Percentiles rank a stretch among this genome's conserved stretches.
These are phyloP conservation scores for Pygathrix nemaeus DNA, from an alignment of 2,113 vertebrate genomes.

Conservation along the genomic window DNA sequence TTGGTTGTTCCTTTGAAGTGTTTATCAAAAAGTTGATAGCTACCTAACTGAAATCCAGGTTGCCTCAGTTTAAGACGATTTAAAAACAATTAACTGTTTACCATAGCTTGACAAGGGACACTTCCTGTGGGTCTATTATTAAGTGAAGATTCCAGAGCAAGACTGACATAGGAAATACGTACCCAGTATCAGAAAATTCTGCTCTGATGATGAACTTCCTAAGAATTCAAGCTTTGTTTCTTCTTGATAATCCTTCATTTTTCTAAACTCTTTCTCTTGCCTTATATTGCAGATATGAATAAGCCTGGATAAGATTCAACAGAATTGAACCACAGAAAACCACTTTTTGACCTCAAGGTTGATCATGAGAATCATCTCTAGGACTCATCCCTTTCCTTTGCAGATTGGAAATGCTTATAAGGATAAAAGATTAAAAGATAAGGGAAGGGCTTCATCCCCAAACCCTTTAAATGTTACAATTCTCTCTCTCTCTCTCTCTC, in stretches of 20 bases:
- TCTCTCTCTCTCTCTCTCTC: background rate
- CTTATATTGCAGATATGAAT: background rate
- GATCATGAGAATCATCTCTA: background rate
- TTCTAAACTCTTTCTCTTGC: background rate
- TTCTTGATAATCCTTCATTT: background rate
- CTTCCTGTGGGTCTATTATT: background rate
- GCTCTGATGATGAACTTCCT: background rate
- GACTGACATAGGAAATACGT: conserved; percentile 7
- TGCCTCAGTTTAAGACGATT: background rate
- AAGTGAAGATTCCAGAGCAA: background rate
- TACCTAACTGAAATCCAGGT: conserved; percentile 8
- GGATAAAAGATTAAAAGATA: conserved; percentile 8
- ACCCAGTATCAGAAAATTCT: background rate
- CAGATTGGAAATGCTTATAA: background rate
- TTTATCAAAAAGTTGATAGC: background rate
- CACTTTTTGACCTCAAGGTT: background rate
- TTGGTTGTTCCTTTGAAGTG: background rate
- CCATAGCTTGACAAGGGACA: background rate
- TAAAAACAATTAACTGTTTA: background rate
- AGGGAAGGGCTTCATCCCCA: background rate
- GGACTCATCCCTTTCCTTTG: background rate
- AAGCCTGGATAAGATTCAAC: background rate
- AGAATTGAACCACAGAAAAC: background rate
- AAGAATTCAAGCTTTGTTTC: background rate
- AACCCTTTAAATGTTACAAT: background rate